These are phyloP conservation scores for Typhlichthys subterraneus DNA, from an alignment of 2,797 vertebrate species.

Conservation along the genomic window DNA sequence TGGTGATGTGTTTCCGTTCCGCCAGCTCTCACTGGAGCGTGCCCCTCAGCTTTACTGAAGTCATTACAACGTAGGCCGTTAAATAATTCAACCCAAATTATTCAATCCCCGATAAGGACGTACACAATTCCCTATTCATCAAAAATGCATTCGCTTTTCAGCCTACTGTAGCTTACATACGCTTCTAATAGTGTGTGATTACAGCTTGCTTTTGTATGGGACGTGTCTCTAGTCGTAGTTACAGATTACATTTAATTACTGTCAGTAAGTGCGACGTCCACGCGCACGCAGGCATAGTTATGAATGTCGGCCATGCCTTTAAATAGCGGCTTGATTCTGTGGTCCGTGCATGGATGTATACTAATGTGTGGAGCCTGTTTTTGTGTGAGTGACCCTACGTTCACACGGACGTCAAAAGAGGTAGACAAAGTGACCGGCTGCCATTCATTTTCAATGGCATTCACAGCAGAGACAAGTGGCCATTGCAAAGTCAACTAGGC, in stretches of 20 bases:
- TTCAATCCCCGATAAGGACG: constrained; percentile 44
- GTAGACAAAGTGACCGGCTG: no score
- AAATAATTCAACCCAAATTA: constrained; percentile 64
- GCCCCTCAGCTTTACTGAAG: constrained; percentile 19
- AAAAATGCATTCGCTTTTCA: constrained; percentile 21
- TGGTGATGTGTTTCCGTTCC: constrained; percentile 40
- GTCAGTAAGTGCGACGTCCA: no score
- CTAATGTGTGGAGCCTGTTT: neutral
- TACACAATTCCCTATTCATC: constrained; percentile 36
- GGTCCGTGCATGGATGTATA: no score
- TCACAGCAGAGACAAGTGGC: no score
- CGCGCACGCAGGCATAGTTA: no score
- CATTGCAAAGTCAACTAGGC: no score
- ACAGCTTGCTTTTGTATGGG: neutral
- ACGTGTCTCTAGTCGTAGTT: constrained; percentile 1
- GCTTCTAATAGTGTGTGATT: constrained; percentile 7
- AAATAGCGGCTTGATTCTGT: no score
- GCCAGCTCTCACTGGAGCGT: constrained; percentile 8
- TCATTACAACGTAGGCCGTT: constrained; percentile 44
- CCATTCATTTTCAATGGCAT: no score
- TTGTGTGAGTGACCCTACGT: neutral
- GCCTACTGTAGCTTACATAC: constrained; percentile 2
- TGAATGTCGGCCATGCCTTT: no score
- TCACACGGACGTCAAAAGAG: no score
- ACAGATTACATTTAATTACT: constrained; percentile 19